Percentiles rank a stretch among this genome's conserved stretches.
phyloP scores from a whole-genome alignment of 2,888 invertebrate genomes.

The Neoaliturus tenellus region DNA sequence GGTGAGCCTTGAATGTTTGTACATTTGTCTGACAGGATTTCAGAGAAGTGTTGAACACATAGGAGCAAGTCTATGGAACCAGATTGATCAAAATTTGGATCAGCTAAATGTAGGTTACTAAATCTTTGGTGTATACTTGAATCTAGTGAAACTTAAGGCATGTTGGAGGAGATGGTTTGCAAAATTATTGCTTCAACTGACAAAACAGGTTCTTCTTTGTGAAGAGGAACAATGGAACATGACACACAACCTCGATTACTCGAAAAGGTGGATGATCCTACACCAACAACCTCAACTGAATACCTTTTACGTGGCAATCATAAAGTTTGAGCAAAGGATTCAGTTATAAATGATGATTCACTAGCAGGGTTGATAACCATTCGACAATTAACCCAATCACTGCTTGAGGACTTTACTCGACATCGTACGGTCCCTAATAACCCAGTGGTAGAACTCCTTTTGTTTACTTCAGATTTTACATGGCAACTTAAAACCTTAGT shows the following conservation, averaged over 20 bases:
- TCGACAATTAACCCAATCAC: background rate
- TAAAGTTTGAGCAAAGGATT: background rate
- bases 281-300: background rate
- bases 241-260: background rate
- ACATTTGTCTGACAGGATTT: background rate
- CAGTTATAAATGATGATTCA: slow-evolving; percentile 4
- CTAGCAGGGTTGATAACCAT: background rate
- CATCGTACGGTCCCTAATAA: background rate
- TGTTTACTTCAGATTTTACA: background rate
- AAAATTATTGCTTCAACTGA: slow-evolving; percentile 16
- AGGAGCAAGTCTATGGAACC: background rate
- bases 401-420: background rate
- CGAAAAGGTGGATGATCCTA: background rate
- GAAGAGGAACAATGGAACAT: slow-evolving; percentile 3
- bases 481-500: background rate
- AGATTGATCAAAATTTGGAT: background rate
- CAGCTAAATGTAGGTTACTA: background rate
- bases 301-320: too few relatives aligned
- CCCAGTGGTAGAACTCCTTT: background rate
- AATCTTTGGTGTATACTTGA: background rate
- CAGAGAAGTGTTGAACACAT: slow-evolving; percentile 12
- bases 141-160: background rate
- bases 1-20: background rate
- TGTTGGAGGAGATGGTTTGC: slow-evolving; percentile 6
- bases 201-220: background rate